Conservation (phyloP, 2,888 invertebrate genomes). For the Melolontha melolontha region DNA sequence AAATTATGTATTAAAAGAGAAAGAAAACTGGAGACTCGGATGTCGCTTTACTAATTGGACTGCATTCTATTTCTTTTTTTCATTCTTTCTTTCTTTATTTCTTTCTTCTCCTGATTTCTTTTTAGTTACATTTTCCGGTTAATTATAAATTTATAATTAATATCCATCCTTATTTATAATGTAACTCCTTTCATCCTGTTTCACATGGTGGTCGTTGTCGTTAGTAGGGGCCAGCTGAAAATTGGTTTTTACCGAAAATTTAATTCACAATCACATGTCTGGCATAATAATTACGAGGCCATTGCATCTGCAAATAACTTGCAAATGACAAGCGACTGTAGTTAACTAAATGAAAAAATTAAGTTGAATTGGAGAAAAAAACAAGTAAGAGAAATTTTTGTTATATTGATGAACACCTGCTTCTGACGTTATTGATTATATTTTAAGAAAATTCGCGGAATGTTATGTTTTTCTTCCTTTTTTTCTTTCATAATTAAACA, state of each 20-base stretch:
- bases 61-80: slow-evolving; percentile 10
- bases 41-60: slow-evolving; percentile 14
- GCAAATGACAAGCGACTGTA: slow-evolving; percentile 23
- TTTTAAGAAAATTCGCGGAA: too few relatives aligned
- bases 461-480: too few relatives aligned
- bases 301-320: slow-evolving; percentile 24
- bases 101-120: slow-evolving; percentile 6
- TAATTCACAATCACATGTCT: slow-evolving; percentile 15
- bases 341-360: background rate
- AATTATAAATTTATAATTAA: slow-evolving; percentile 38
- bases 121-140: slow-evolving; percentile 19
- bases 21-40: background rate
- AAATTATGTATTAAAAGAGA: too few relatives aligned
- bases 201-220: slow-evolving; percentile 3
- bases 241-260: slow-evolving; percentile 7
- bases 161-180: background rate
- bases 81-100: too few relatives aligned
- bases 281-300: background rate
- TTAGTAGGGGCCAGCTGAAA: too few relatives aligned
- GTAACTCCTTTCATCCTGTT: slow-evolving; percentile 12
- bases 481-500: too few relatives aligned
- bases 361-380: background rate
- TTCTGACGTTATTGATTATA: too few relatives aligned
- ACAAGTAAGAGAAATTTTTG: background rate
- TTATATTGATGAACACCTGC: too few relatives aligned